A percentile compares a stretch with the other conserved stretches of the same genome.
These are phyloP conservation scores for Globodera rostochiensis DNA, from an alignment of 1,140 invertebrate species.

Conservation along the genomic window DNA sequence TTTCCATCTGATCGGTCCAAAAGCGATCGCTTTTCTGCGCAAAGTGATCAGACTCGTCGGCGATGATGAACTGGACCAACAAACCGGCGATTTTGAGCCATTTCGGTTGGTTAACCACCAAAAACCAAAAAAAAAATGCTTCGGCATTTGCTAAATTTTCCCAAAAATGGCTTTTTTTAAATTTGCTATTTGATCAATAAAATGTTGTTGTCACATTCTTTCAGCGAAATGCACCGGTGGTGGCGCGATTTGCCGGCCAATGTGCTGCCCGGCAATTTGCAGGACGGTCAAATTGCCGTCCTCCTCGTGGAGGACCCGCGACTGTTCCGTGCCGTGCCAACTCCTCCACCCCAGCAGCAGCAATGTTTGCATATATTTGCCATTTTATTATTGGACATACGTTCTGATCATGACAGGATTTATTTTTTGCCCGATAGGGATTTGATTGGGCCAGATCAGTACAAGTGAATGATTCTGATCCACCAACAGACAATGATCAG, in stretches of 20 bases:
- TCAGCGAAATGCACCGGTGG: slow-evolving; percentile 21
- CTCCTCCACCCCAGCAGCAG: not conserved
- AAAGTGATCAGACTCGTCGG: slow-evolving; percentile 18
- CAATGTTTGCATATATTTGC: slow-evolving; percentile 9
- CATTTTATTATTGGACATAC: not conserved
- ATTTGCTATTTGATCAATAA: too few species aligned
- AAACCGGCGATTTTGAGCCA: not conserved
- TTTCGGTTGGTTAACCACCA: slow-evolving; percentile 18
- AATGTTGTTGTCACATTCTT: slow-evolving; percentile 6
- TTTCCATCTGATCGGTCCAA: slow-evolving; percentile 33
- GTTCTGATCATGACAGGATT: not conserved
- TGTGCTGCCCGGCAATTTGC: slow-evolving; percentile 25
- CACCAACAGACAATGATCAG: not conserved
- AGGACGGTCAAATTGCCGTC: slow-evolving; percentile 26
- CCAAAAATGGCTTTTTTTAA: too few species aligned
- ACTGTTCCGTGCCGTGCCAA: slow-evolving; percentile 13
- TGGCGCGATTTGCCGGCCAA: slow-evolving; percentile 15
- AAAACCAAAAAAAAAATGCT: not conserved
- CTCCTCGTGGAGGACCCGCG: slow-evolving; percentile 42
- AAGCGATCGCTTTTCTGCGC: slow-evolving; percentile 9
- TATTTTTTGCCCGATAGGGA: too few species aligned
- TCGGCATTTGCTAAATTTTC: too few species aligned
- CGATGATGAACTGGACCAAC: slow-evolving; percentile 13
- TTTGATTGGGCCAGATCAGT: too few species aligned
- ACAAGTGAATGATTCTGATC: not conserved